These are phyloP conservation scores for Pomacea maculata DNA, from an alignment of 1,140 invertebrate species.

Conservation along the genomic window DNA sequence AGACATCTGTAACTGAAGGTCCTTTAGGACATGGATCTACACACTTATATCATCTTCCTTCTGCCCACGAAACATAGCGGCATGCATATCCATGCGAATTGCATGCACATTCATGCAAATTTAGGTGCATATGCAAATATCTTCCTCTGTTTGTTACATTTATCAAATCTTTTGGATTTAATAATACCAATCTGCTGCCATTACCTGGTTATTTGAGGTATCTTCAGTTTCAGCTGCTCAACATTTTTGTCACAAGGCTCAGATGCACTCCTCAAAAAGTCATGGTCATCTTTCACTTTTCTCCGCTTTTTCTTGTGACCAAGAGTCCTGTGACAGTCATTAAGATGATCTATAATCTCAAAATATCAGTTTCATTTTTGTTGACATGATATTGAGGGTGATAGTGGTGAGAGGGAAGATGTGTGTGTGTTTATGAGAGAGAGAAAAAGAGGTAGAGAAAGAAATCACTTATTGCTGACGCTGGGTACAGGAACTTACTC, in stretches of 20 bases:
- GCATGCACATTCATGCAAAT: no score
- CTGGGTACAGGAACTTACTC: conserved; percentile 66
- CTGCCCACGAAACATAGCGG: no score
- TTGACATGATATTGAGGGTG: not conserved
- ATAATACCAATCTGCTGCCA: not conserved
- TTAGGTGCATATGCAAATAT: not conserved
- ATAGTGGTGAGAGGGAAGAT: no score
- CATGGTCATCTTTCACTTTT: conserved; percentile 47
- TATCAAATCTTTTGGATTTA: not conserved
- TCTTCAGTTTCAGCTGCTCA: conserved; percentile 25
- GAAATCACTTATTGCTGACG: no score
- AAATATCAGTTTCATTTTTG: not conserved
- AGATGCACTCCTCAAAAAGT: conserved; percentile 52
- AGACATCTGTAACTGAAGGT: no score
- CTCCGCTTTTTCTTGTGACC: conserved; percentile 46
- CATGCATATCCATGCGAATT: no score
- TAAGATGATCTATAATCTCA: conserved; percentile 3
- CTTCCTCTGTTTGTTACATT: not conserved
- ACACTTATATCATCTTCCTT: no score
- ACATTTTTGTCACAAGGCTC: conserved; percentile 29
- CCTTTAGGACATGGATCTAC: no score
- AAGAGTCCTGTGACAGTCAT: conserved; percentile 37
- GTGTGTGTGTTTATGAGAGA: no score
- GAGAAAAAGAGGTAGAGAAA: no score
- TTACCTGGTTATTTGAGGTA: conserved; percentile 34